Conservation (phyloP, 2,888 invertebrate species). For the Drosophila kokeensis region DNA sequence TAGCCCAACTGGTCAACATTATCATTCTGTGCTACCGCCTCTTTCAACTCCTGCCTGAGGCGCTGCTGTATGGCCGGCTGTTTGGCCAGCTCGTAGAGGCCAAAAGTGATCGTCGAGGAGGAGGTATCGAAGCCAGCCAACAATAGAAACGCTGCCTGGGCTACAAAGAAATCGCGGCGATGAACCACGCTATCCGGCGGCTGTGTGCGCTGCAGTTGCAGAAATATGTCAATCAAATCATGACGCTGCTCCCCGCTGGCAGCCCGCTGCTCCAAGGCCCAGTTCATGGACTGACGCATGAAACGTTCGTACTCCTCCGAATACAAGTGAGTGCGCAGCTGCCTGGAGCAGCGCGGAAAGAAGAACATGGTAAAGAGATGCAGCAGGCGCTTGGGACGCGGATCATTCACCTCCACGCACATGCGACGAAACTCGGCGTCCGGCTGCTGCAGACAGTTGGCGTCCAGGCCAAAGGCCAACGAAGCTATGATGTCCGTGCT, state of each 20-base stretch:
- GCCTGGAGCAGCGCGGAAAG: constrained; percentile 79
- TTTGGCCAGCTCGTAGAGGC: constrained; percentile 84
- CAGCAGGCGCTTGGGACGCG: constrained; percentile 75
- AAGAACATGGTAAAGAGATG: constrained; percentile 84
- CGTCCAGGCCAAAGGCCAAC: constrained; percentile 85
- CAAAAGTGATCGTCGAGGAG: constrained; percentile 85
- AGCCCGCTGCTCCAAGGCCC: constrained; percentile 84
- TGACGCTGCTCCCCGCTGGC: constrained; percentile 82
- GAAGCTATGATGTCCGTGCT: constrained; percentile 85
- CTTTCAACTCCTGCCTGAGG: constrained; percentile 83
- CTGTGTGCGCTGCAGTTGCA: constrained; percentile 82
- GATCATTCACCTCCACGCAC: constrained; percentile 84
- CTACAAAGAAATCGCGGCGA: constrained; percentile 76
- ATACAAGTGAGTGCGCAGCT: constrained; percentile 77
- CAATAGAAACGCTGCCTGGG: constrained; percentile 81
- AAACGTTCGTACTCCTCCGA: constrained; percentile 80
- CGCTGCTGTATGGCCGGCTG: constrained; percentile 83
- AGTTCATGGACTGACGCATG: constrained; percentile 83
- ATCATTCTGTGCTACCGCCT: constrained; percentile 59
- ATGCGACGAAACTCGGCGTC: constrained; percentile 83
- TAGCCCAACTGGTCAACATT: constrained; percentile 81
- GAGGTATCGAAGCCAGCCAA: constrained; percentile 83
- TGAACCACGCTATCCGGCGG: constrained; percentile 59
- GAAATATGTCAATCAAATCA: constrained; percentile 86
- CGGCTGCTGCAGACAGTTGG: constrained; percentile 84